Base-by-base conservation (phyloP, 37 sponge, comb jelly and placozoan genomes). In the Tethya wilhelma region DNA sequence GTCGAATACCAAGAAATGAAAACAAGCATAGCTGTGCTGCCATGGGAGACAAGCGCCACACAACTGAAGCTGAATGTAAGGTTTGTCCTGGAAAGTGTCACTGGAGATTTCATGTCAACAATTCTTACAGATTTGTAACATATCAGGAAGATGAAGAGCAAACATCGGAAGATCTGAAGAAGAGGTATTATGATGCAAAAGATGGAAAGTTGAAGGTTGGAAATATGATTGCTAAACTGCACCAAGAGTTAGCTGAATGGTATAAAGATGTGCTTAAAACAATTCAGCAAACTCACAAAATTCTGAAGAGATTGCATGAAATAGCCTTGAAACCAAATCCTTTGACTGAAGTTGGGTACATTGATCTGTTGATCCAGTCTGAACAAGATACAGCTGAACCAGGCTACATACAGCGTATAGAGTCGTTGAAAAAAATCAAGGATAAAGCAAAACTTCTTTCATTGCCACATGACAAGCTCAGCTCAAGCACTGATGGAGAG, bases 241-340 rank as follows among this genome's bases (percentile, higher is more conserved):
- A 85, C 28, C 31, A 63, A 7, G 70, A 67, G 19, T 40, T 89
- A 26, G 17, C 53, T 9, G 23, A 65, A 55, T 26, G 66, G 63
- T 7, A 86, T 4, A 7, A 25, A 5, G 30, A 44, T n/a, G 77
- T 87, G 4, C 19, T 84, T 20, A n/a, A 68, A 12, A 74, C 64
- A 23, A 69, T 83, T 20, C 4, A 44, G 0, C 26, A 75, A 75
- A 78, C 57, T 14, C 84, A 60, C 19, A 22, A 59, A 23, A 38
- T 69, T 44, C 12, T 84, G 43, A 9, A 82, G 31, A 65, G 71
- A 11, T 39, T 92, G 31, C 74, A 85, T 46, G 75, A 93, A 42
- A 93, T 88, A 30, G 93, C 93, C 17, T 79, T 93, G 29, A 88
- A 81, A 28, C 89, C 89, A 37, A 89, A 84, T 41, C 85, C 85